Evolutionary conservation across 2,888 invertebrate species (phyloP), one percentile per base, ranked within the genome.

Genomic region (Perithous albicinctus): DNA sequence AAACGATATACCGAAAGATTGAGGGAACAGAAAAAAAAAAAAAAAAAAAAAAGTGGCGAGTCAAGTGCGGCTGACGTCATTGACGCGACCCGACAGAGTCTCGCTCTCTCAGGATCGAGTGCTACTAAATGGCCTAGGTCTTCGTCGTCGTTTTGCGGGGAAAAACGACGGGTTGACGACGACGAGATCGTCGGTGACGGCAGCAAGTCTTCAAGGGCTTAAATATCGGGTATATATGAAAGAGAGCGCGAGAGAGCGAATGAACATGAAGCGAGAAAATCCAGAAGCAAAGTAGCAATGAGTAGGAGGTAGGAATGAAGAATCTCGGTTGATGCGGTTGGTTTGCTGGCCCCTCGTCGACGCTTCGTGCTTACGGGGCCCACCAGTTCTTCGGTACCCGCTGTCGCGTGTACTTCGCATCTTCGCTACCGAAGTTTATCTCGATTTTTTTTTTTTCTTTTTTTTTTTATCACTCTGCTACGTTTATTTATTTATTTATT

Each of bases 341-440:
- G 26, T 38, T 43, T 4, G 26, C 61, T 63, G 54, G 48, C 67
- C 74, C 75, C 48, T 64, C 75, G 70, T 73, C 78, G 77, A 72
- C 72, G 82, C 80, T 76, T 78, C 73, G 80, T 75, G 70, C 84
- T 84, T 72, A 79, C 79, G 80, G n/a, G 84, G 83, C 83, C 80
- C 84, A 77, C 73, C 86, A 86, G 86, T 86, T 84, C 72, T 67
- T 83, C 76, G 83, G 84, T 83, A 84, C 82, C 83, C 85, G 82
- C 80, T 83, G 84, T 84, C 84, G 84, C 84, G 85, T 43, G 46
- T 77, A 29, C 59, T 48, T 6, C 23, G 63, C 4, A 41, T 63
- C 35, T 41, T 12, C 29, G 51, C 20, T 29, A 32, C 15, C 43
- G 15, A 23, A 63, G 38, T 63, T 41, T 41, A 5, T 23, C 56